phyloP scores from a whole-genome alignment of 1,140 invertebrate genomes.

The Augochlora pura region DNA sequence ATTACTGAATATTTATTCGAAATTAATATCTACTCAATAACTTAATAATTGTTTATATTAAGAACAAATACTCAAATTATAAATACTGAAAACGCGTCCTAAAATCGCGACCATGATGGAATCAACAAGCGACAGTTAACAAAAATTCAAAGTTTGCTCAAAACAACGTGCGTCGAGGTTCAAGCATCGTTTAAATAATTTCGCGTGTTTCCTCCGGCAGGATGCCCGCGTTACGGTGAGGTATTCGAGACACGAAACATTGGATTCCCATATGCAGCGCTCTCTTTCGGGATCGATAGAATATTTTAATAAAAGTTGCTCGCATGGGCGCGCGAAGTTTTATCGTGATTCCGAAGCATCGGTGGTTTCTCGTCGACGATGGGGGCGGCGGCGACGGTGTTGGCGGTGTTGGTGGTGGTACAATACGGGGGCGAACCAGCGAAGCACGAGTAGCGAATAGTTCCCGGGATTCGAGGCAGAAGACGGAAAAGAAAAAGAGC shows the following conservation, averaged over 20 bases:
- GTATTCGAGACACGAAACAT: not conserved
- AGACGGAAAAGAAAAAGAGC: constrained; percentile 16
- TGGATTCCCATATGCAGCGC: not conserved
- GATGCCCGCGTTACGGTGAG: not conserved
- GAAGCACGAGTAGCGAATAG: not conserved
- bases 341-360: not conserved
- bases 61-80: no score
- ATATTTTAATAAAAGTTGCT: constrained; percentile 10
- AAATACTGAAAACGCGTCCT: no score
- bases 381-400: no score
- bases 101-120: no score
- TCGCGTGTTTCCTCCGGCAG: not conserved
- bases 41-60: no score
- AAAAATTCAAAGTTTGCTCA: no score
- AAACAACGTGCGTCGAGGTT: no score
- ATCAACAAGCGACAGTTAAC: no score
- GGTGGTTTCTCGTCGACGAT: not conserved
- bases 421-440: not conserved
- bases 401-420: no score
- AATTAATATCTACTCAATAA: no score
- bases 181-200: no score
- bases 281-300: not conserved
- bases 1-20: no score
- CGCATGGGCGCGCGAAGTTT: not conserved
- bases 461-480: constrained; percentile 11